phyloP scores from a whole-genome alignment of 1,140 invertebrate genomes.

The Hetaerina americana region DNA sequence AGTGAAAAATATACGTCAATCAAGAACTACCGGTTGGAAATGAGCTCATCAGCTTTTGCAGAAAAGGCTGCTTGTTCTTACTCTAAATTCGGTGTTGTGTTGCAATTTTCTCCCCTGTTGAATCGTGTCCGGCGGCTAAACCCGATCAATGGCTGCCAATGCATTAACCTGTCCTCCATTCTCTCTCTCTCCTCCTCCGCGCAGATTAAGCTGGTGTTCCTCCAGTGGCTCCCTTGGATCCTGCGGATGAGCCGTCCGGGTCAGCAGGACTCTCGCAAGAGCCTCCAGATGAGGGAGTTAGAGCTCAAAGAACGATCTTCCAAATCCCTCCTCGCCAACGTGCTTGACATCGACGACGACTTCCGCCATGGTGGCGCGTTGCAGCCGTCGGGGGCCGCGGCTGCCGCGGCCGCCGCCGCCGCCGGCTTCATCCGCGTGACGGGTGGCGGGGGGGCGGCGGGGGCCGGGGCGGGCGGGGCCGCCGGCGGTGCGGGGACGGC shows the following conservation, averaged over 20 bases:
- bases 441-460: conserved; percentile 25
- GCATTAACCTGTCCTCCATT: no score
- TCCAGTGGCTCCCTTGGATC: conserved; percentile 94
- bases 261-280: conserved; percentile 45
- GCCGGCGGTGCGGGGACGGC: conserved; percentile 1
- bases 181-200: conserved; percentile 3
- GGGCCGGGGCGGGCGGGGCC: conserved; percentile 23
- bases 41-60: no score
- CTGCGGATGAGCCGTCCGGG: conserved; percentile 87
- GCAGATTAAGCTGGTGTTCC: conserved; percentile 81
- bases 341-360: conserved; percentile 89
- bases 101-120: no score
- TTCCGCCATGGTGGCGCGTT: conserved; percentile 49
- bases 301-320: conserved; percentile 86
- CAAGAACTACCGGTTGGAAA: no score
- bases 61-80: no score
- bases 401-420: conserved; percentile 13
- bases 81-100: no score
- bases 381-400: conserved; percentile 33
- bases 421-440: conserved; percentile 12
- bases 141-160: no score
- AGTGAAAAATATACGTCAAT: no score
- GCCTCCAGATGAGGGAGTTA: conserved; percentile 62
- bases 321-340: conserved; percentile 84
- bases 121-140: no score